Base-by-base conservation (phyloP, 2,113 vertebrate species). In the Phoenicopterus ruber region DNA sequence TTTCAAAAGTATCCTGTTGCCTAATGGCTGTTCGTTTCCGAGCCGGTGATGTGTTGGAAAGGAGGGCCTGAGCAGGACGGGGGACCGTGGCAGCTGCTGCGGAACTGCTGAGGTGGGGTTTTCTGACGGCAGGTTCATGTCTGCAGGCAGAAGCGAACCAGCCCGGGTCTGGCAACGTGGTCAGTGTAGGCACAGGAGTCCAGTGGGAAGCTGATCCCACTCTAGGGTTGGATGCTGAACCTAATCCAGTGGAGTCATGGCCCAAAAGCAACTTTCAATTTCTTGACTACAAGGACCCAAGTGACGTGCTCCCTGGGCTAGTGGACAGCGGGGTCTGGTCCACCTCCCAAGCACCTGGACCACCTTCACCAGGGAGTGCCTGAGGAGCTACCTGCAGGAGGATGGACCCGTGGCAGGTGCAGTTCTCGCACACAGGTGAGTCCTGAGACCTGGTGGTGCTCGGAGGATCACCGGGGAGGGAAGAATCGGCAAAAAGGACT, bases 371-470 rank as follows among this genome's bases (percentile, higher is more conserved):
- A 0, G 9, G 14, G 4, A 5, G 14, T 11, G 22, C 7, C 50
- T 34, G 59, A 34, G 49, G 34, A 69, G 67, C 55, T 25, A 3
- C 69, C 25, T 7, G 32, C 15, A 1, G 42, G n/a, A 40, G 72
- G 46, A 28, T 0, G 14, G 71, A 17, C 26, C 40, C 3, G 3
- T 31, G 54, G 29, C 50, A 49, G 55, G 9, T 6, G 14, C 61
- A 6, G 31, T 9, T 46, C 63, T 50, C 1, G 1, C 24, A 6
- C 6, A 6, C 15, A 18, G 42, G 42, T 0, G 1, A 36, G 44
- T 32, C 50, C 57, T 1, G 42, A 61, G 83, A 24, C n/a, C 36
- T 9, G 1, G 6, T 25, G 24, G 16, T n/a, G 61, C 31, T 26
- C 31, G 18, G 63, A 55, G 50, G 5, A n/a, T n/a, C 1, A 1